Evolutionary conservation across 2,797 vertebrate genomes (phyloP).

Genomic region (Poeciliopsis paucimaculata): DNA sequence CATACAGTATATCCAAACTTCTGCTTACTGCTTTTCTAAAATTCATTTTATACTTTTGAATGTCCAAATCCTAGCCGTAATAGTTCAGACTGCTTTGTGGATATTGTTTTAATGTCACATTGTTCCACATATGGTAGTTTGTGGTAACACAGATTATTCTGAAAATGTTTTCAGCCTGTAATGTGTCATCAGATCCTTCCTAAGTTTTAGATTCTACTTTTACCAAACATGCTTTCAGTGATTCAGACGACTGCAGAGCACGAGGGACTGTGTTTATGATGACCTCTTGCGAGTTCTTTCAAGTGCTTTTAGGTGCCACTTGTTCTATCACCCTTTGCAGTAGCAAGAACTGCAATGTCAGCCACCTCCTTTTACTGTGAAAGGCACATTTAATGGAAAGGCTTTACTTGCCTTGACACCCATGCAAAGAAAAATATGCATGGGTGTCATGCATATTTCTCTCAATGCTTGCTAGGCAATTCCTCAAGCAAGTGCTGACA

Average conservation of each 20-base stretch:
- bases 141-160: background rate
- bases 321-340: constrained; percentile 22
- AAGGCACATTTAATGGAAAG: constrained; percentile 29
- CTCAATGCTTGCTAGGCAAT: constrained; percentile 18
- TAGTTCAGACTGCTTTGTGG: constrained; percentile 4
- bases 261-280: constrained; percentile 21
- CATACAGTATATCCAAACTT: constrained; percentile 10
- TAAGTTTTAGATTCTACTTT: constrained; percentile 6
- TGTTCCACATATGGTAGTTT: background rate
- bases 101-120: constrained; percentile 17
- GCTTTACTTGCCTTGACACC: constrained; percentile 30
- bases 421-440: constrained; percentile 26
- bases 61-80: background rate
- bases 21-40: background rate
- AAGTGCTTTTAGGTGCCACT: constrained; percentile 17
- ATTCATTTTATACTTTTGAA: constrained; percentile 5
- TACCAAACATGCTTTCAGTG: constrained; percentile 5
- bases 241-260: constrained; percentile 6
- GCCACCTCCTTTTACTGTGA: constrained; percentile 35
- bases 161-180: background rate
- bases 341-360: constrained; percentile 18
- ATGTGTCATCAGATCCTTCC: constrained; percentile 2
- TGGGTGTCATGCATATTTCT: no score
- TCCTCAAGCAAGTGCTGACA: constrained; percentile 34
- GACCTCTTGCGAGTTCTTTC: constrained; percentile 16